Conservation (phyloP, 2,113 vertebrate genomes). For the Acinonyx jubatus region DNA sequence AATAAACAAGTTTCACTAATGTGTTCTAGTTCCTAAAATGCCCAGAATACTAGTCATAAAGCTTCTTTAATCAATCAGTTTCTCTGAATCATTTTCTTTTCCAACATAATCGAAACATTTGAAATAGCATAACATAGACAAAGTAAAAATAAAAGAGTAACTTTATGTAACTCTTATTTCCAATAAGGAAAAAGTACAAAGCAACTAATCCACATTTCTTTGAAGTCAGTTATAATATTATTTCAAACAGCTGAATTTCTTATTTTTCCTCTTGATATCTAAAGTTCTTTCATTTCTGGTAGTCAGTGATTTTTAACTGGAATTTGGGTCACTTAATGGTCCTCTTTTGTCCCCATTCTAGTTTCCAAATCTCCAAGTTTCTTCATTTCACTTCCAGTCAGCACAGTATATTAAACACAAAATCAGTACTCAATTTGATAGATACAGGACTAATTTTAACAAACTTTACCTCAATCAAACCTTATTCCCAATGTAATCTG, state of each 20-base stretch:
- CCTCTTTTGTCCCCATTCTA: slow-evolving; percentile 36
- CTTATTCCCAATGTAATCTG: slow-evolving; percentile 43
- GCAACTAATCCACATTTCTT: not conserved
- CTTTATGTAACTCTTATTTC: not conserved
- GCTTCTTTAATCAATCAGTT: not conserved
- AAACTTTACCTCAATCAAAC: slow-evolving; percentile 50
- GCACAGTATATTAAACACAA: slow-evolving; percentile 64
- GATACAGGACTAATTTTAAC: slow-evolving; percentile 59
- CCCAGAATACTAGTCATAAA: slow-evolving; percentile 12
- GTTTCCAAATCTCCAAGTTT: slow-evolving; percentile 53
- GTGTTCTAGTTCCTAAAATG: slow-evolving; percentile 10
- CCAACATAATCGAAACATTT: not conserved
- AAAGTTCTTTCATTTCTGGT: slow-evolving; percentile 16
- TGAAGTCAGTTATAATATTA: slow-evolving; percentile 6
- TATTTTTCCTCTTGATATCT: slow-evolving; percentile 52
- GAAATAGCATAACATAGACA: not conserved
- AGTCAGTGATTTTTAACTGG: slow-evolving; percentile 29
- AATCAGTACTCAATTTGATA: slow-evolving; percentile 68
- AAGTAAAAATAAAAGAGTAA: slow-evolving; percentile 19
- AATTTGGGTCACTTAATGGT: slow-evolving; percentile 52
- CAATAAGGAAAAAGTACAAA: slow-evolving; percentile 38
- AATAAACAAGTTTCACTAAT: slow-evolving; percentile 49
- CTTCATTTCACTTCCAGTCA: slow-evolving; percentile 55
- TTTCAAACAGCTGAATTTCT: not conserved
- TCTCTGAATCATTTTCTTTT: slow-evolving; percentile 46